phyloP scores from a whole-genome alignment of 2,113 vertebrate genomes.

The Pteronura brasiliensis region DNA sequence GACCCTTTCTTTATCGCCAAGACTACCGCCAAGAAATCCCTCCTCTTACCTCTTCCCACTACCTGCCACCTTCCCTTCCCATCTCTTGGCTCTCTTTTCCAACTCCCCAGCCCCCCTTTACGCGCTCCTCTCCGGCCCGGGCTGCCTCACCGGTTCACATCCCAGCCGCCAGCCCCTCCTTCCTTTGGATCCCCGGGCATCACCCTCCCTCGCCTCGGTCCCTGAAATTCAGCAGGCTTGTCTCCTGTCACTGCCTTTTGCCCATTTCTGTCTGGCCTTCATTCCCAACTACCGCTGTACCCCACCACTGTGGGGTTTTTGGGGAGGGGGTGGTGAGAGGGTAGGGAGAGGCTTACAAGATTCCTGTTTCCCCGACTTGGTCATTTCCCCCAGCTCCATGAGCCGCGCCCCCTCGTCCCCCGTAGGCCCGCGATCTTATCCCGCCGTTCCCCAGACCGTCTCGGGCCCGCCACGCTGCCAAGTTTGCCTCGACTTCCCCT shows the following conservation, averaged over 20 bases:
- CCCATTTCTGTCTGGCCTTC: neutral
- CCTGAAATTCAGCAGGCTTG: neutral
- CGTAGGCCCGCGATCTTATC: neutral
- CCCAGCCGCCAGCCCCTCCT: neutral
- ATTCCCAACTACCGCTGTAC: neutral
- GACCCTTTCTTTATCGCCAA: neutral
- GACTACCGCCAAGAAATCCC: neutral
- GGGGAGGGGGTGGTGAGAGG: neutral
- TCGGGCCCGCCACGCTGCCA: neutral
- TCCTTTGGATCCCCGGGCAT: neutral
- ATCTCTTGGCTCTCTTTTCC: neutral
- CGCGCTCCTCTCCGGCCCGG: neutral
- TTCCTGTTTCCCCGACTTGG: neutral
- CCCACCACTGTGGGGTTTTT: no score
- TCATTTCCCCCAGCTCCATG: neutral
- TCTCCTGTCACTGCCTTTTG: neutral
- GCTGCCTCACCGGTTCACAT: neutral
- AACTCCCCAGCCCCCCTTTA: neutral
- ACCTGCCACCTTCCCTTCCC: neutral
- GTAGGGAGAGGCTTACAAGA: neutral
- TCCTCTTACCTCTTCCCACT: neutral
- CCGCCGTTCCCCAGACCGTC: neutral
- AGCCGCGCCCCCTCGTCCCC: conserved; percentile 48
- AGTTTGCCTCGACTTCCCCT: conserved; percentile 56
- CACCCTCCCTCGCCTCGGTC: neutral